These are phyloP conservation scores for Uria aalge DNA, from an alignment of 2,113 vertebrate species.

Conservation along the genomic window DNA sequence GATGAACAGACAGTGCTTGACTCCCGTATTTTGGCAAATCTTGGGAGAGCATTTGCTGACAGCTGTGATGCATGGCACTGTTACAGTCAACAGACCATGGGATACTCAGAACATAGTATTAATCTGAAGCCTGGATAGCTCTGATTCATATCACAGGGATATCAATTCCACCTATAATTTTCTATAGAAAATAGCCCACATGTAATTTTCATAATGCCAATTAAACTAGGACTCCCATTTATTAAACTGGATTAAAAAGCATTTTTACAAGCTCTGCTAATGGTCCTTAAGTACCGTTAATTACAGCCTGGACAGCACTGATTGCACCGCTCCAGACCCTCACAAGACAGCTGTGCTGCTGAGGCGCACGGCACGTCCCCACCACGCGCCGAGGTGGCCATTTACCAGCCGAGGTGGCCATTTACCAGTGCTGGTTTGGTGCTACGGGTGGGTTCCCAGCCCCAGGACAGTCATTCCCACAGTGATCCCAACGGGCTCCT, in stretches of 20 bases:
- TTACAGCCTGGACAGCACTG: not conserved
- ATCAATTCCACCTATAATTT: not conserved
- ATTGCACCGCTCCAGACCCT: not conserved
- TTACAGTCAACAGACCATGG: not conserved
- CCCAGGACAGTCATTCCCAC: accelerated
- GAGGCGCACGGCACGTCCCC: accelerated
- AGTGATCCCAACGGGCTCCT: accelerated
- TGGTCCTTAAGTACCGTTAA: not conserved
- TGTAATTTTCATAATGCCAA: not conserved
- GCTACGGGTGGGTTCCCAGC: not conserved
- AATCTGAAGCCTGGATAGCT: accelerated
- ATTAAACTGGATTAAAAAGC: slow-evolving; percentile 6
- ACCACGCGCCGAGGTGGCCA: accelerated
- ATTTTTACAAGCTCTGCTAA: slow-evolving; percentile 5
- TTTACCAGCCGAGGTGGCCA: accelerated
- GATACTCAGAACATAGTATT: accelerated
- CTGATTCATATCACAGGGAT: accelerated
- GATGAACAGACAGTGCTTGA: accelerated
- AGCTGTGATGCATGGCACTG: not conserved
- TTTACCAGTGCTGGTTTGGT: accelerated
- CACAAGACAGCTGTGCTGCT: not conserved
- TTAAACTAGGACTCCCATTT: not conserved
- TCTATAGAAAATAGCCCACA: not conserved
- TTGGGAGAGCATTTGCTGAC: not conserved
- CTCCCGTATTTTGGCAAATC: not conserved